Percentiles rank a stretch among this genome's conserved stretches.
These are phyloP conservation scores for Montipora cactus DNA, from an alignment of 64 coral and sea anemone genomes.

Conservation along the genomic window DNA sequence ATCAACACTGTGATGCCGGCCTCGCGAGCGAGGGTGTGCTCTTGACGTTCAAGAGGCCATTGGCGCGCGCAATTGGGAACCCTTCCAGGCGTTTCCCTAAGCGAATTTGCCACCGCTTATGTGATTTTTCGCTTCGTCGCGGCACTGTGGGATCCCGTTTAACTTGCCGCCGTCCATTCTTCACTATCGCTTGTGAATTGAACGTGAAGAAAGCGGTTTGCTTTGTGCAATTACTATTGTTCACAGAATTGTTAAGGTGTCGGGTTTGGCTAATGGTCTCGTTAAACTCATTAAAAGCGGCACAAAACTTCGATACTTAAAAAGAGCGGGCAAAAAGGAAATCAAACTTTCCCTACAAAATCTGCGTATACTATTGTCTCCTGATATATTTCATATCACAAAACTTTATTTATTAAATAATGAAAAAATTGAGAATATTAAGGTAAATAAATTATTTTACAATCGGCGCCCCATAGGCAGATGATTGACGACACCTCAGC, in stretches of 20 bases:
- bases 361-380: not conserved
- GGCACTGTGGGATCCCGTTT: not conserved
- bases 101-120: not conserved
- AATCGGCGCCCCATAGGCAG: not conserved
- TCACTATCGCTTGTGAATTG: constrained; percentile 32
- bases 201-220: constrained; percentile 1
- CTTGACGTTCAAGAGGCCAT: not conserved
- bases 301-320: not conserved
- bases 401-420: too few relatives aligned
- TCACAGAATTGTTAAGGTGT: constrained; percentile 40
- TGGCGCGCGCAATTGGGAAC: not conserved
- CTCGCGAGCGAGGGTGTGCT: not conserved
- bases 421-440: too few relatives aligned
- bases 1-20: not conserved
- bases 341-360: not conserved
- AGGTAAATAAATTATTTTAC: too few relatives aligned
- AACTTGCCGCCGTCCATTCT: not conserved
- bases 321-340: not conserved
- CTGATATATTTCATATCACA: too few relatives aligned
- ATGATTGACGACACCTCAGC: not conserved
- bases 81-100: not conserved
- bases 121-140: not conserved
- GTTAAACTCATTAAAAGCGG: constrained; percentile 21
- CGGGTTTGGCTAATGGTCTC: not conserved
- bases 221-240: constrained; percentile 50